Evolutionary conservation across 1,140 invertebrate species (phyloP), one percentile per base, ranked within the genome.

Genomic region (Lerema accius): DNA sequence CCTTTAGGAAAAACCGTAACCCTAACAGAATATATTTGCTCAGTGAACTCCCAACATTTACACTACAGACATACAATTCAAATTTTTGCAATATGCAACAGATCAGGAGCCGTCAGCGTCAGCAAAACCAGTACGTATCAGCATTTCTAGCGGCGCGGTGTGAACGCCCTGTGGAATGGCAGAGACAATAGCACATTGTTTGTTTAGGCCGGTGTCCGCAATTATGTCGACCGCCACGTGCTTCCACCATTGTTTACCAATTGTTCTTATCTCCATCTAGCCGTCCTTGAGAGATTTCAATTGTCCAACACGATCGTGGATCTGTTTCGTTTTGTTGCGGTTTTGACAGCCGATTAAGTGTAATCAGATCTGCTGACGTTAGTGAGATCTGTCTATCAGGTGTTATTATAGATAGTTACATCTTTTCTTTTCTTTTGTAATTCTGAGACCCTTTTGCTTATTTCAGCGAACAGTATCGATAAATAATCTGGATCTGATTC

Each of bases 181-280:
- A 63, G 46, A 78, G 67, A 84, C 82, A 84, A 84, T 84, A 67
- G 71, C 46, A 63, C 69, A 84, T 84, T 84, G 82, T 84, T 79
- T 79, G 78, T 70, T 77, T 76, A 77, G 69, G 63, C 70, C 63
- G 67, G 63, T 58, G 60, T 64, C 69, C 72, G 69, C 82, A 84
- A 82, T 82, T 78, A 84, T 76, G 73, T 77, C 71, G 68, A 60
- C 72, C 82, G 81, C 82, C 82, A 82, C 82, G 82, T 82, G 82
- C 64, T 64, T 37, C 17, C 43, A 46, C 56, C 61, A 66, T 74
- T 84, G 82, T 84, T 84, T 84, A 84, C 82, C 77, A 78, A 82
- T 80, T 84, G 82, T 82, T 77, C 66, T 80, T 84, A 84, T 84
- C 81, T 82, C 48, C 63, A 76, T 82, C 76, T 75, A 79, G 73